Base-by-base conservation (phyloP, 2,113 vertebrate genomes). In the Physeter macrocephalus region DNA sequence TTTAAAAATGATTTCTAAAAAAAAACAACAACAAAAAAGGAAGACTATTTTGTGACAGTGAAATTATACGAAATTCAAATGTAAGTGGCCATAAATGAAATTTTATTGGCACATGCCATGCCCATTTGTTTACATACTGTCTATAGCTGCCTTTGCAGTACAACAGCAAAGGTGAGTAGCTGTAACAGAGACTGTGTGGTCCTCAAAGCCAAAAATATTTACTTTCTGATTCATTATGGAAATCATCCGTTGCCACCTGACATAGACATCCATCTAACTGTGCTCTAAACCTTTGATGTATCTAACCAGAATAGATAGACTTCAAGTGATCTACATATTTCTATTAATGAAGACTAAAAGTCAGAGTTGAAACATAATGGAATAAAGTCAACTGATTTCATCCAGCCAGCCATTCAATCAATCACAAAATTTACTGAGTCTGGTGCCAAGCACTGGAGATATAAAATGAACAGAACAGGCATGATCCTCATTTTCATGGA, bases 1-100 rank as follows among this genome's bases (percentile, higher is more conserved):
- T 92, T 80, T 96, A 71, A 52, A 92, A 85, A 92, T 84, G 41
- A 92, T 25, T 90, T 90, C 90, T 86, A 46, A 52, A 67, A 94
- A 94, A 94, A 13, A 41, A 72, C 18, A 74, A 36, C 12, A 43
- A 43, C 39, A 62, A 69, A 13, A n/a, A 25, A 72, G 34, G 2
- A 88, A 78, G 10, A 94, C 20, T 87, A 92, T 72, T 95, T 93
- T 71, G 43, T 90, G 25, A 69, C 21, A 84, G 41, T 93, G 34
- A 87, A 89, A 88, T 92, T 78, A 82, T 12, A 90, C 31, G 27
- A 74, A 91, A 92, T 62, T 93, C 43, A 95, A 94, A 92, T 81
- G 54, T 95, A 80, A 81, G 61, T 83, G 61, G 74, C 29, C 82
- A 67, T 52, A 90, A 95, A 62, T 61, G 59, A 90, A 84, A 92